Evolutionary conservation across 2,797 vertebrate species (phyloP).

Genomic region (Neopelma chrysocephalum): DNA sequence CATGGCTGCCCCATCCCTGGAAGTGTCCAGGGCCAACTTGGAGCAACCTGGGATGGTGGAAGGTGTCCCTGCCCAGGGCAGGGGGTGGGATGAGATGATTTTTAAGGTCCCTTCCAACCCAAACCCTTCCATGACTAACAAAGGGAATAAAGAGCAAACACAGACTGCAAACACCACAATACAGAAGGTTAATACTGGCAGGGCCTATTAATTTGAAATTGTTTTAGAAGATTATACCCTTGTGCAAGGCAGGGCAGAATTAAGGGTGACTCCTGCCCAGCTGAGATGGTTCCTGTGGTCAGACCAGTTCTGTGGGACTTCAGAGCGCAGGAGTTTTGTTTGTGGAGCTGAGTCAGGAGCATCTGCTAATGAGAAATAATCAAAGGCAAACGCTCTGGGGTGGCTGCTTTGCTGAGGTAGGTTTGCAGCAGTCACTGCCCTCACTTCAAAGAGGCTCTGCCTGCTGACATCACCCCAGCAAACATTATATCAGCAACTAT

Average conservation of each 20-base stretch:
- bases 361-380: background rate
- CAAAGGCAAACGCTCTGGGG: background rate
- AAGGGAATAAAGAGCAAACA: background rate
- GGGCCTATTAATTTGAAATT: background rate
- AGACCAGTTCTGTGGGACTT: background rate
- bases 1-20: background rate
- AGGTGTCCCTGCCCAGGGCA: background rate
- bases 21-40: background rate
- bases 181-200: background rate
- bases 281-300: background rate
- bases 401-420: background rate
- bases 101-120: background rate
- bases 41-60: background rate
- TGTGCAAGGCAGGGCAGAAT: background rate
- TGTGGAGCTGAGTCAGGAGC: conserved; percentile 44
- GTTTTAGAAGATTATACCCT: background rate
- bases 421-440: background rate
- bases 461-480: background rate
- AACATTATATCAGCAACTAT: background rate
- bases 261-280: background rate
- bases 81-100: background rate
- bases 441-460: background rate
- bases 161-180: background rate
- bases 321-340: background rate
- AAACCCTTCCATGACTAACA: background rate